Base-by-base conservation (phyloP, 2,113 vertebrate species). In the Casuarius casuarius region DNA sequence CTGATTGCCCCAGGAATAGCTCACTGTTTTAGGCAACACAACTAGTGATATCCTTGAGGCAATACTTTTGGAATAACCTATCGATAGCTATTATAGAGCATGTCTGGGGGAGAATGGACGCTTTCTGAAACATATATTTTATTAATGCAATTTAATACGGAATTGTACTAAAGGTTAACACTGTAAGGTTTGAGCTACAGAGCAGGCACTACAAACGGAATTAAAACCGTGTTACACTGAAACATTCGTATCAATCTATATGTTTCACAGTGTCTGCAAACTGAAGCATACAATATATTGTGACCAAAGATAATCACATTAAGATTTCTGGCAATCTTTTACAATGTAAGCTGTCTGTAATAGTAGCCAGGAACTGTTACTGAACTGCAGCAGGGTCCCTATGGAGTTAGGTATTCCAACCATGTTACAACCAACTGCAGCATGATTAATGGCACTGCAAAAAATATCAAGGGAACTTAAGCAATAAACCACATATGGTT, bases 331-430 rank as follows among this genome's bases (percentile, higher is more conserved):
- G 92, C 77, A 93, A 94, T 84, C 77, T 40, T 97, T 97, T 96
- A 92, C 93, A 97, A 92, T 95, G 96, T 95, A 78, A 91, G 38
- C 77, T 80, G 81, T 78, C 70, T 89, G 61, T 79, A 94, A 78
- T 20, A 68, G 77, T 84, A 95, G 94, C 95, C 93, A 98, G 84
- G 95, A 97, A 98, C 94, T 97, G 90, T 94, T 96, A 87, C 94
- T 97, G 97, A 97, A 97, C 90, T 96, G 93, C 63, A 95, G 83
- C 80, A 90, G 87, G 97, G 95, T 94, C 94, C 94, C 97, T 87
- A 42, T 63, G 91, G 92, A 97, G 84, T 94, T 87, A 94, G 78
- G 84, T 95, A 96, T 97, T 97, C 93, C 74, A 97, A 89, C 54
- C 81, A 65, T 89, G 97, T 95, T 96, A 97, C 52, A 54, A 77